These are phyloP conservation scores for Apostichopus leukothele DNA, from an alignment of 53 echinoderm and acorn worm species.

Conservation along the genomic window DNA sequence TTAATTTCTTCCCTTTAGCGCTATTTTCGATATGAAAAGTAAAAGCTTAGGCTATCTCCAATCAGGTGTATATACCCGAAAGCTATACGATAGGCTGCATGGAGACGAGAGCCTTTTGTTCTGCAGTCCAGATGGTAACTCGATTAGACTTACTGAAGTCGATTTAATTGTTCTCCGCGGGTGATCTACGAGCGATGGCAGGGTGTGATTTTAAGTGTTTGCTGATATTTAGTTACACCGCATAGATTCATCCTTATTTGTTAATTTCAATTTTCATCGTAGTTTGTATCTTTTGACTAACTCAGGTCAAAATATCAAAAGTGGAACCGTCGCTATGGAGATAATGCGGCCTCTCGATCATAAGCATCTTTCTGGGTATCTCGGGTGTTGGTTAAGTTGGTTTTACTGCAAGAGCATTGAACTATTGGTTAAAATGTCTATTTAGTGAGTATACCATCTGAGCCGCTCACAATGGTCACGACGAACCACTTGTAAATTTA, in stretches of 20 bases:
- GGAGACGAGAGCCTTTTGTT: slow-evolving; percentile 16
- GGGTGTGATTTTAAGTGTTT: neutral
- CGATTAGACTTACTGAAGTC: slow-evolving; percentile 34
- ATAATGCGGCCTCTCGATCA: no score
- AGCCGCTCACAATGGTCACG: no score
- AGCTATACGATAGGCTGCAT: neutral
- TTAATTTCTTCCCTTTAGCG: slow-evolving; percentile 2
- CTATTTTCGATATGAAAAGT: neutral
- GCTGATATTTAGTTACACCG: neutral
- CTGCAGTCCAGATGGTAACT: slow-evolving; percentile 1
- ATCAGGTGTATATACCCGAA: neutral
- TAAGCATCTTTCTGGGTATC: no score
- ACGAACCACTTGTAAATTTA: no score
- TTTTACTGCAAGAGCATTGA: no score
- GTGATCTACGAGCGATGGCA: neutral
- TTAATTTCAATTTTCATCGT: neutral
- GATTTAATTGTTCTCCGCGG: slow-evolving; percentile 28
- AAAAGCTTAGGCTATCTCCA: neutral
- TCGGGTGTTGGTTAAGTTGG: no score
- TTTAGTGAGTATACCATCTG: no score
- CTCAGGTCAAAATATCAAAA: no score
- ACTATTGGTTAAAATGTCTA: no score
- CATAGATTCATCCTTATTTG: neutral
- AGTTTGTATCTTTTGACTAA: no score
- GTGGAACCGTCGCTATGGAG: neutral